These are phyloP conservation scores for Amphimallon solstitiale DNA, from an alignment of 2,888 invertebrate genomes.

Conservation along the genomic window DNA sequence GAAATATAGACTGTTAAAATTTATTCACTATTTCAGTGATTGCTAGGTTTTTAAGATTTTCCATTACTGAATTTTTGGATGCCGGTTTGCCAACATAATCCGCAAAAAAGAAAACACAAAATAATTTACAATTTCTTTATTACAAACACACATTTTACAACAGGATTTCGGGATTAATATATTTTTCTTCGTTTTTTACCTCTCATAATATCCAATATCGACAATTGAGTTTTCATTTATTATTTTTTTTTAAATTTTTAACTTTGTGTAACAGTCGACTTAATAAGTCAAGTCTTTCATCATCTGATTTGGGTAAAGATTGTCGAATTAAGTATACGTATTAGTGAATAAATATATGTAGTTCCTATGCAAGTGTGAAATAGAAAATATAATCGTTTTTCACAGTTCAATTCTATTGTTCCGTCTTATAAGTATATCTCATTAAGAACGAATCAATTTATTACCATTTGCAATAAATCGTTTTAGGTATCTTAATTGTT, in stretches of 20 bases:
- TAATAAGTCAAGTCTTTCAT: slow-evolving; percentile 40
- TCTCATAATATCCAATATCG: slow-evolving; percentile 43
- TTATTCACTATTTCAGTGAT: no score
- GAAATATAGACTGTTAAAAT: no score
- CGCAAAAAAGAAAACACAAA: not conserved
- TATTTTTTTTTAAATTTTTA: slow-evolving; percentile 5
- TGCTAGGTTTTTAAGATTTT: no score
- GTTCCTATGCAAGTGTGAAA: no score
- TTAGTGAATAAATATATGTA: slow-evolving; percentile 33
- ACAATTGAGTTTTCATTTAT: slow-evolving; percentile 37
- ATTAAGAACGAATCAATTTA: no score
- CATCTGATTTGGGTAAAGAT: slow-evolving; percentile 45
- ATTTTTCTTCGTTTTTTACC: slow-evolving; percentile 41
- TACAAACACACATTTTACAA: slow-evolving; percentile 54
- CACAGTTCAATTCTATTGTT: no score
- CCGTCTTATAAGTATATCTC: no score
- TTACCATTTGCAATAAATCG: no score
- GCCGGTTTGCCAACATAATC: no score
- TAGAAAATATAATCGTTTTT: no score
- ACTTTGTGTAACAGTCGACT: slow-evolving; percentile 24
- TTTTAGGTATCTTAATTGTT: no score
- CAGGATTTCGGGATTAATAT: slow-evolving; percentile 50
- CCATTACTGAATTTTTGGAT: no score
- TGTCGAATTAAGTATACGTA: slow-evolving; percentile 46
- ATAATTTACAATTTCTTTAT: slow-evolving; percentile 45